Evolutionary conservation across 2,113 vertebrate species (phyloP).

Genomic region (Cynocephalus volans): DNA sequence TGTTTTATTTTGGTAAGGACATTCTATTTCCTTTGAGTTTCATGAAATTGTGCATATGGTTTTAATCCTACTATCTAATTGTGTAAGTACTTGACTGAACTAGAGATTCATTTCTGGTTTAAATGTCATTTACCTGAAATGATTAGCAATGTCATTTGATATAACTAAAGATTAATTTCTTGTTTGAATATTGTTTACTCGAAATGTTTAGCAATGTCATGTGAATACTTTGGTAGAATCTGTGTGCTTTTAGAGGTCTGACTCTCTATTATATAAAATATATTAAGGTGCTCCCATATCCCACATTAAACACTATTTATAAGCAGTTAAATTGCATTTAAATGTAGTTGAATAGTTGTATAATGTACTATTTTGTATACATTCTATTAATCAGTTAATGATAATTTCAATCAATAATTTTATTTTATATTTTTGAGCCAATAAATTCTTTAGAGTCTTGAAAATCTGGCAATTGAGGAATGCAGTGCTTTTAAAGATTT

Average conservation of each 20-base stretch:
- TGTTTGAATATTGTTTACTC: not conserved
- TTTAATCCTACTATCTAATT: not conserved
- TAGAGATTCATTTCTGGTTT: slow-evolving; percentile 11
- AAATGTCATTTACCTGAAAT: not conserved
- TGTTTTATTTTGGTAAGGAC: not conserved
- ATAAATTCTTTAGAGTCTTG: not conserved
- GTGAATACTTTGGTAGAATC: not conserved
- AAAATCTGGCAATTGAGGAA: not conserved
- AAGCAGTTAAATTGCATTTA: not conserved
- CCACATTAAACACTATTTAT: not conserved
- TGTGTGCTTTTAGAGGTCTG: not conserved
- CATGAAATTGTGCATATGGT: not conserved
- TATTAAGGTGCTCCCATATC: not conserved
- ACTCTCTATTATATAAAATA: not conserved
- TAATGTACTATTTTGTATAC: not conserved
- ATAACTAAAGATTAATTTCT: not conserved
- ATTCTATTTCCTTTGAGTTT: not conserved
- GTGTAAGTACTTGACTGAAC: not conserved
- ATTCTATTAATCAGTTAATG: not conserved
- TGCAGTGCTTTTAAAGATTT: not conserved
- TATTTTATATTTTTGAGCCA: slow-evolving; percentile 33
- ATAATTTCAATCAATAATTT: slow-evolving; percentile 27
- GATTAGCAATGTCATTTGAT: not conserved
- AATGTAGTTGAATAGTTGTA: not conserved
- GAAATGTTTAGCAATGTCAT: not conserved